phyloP scores from a whole-genome alignment of 2,113 vertebrate species.

The Nicator chloris region DNA sequence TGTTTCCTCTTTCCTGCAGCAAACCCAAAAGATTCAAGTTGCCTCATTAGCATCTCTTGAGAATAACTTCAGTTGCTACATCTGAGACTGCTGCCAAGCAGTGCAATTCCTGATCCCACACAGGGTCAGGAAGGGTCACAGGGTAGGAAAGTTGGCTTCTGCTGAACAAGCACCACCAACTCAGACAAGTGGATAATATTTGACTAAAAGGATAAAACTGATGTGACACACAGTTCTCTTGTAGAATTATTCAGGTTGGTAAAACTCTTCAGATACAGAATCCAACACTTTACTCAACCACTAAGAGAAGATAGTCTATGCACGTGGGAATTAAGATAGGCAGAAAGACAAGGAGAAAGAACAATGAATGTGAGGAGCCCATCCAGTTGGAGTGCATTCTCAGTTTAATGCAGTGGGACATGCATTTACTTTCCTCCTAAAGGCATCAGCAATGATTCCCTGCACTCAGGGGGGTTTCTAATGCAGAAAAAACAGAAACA shows the following conservation, averaged over 20 bases:
- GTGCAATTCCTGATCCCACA: background rate
- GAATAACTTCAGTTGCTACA: background rate
- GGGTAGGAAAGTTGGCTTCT: background rate
- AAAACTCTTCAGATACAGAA: background rate
- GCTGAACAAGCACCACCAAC: background rate
- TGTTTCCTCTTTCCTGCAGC: slow-evolving; percentile 78
- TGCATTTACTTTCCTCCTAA: background rate
- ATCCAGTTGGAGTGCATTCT: background rate
- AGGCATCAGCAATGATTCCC: background rate
- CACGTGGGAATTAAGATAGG: background rate
- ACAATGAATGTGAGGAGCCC: background rate
- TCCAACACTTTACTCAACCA: background rate
- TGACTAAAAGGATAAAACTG: background rate
- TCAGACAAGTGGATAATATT: background rate
- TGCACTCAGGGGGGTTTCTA: background rate
- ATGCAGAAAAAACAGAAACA: background rate
- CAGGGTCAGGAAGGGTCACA: background rate
- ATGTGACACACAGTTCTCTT: background rate
- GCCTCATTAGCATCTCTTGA: background rate
- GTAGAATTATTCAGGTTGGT: background rate
- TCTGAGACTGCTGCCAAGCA: background rate
- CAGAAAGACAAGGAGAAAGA: background rate
- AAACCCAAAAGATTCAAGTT: slow-evolving; percentile 19
- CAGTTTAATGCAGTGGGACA: background rate
- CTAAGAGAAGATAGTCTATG: background rate